phyloP scores from a whole-genome alignment of 2,113 vertebrate species.

The Junco hyemalis region DNA sequence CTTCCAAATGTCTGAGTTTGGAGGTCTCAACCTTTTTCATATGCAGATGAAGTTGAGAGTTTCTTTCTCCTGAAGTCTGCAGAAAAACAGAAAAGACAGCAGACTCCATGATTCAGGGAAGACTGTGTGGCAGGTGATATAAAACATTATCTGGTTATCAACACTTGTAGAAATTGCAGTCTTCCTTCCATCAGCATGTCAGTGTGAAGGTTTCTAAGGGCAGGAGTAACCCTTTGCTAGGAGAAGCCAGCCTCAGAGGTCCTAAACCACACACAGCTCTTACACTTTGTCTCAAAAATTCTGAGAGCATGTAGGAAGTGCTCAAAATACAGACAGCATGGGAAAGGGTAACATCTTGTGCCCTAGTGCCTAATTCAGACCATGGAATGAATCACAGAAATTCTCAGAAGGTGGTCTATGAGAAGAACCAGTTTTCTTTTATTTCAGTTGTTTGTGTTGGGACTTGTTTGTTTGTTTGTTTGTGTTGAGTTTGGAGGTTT shows the following conservation, averaged over 20 bases:
- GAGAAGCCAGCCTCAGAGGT: background rate
- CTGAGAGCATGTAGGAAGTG: background rate
- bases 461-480: background rate
- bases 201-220: background rate
- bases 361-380: background rate
- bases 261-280: background rate
- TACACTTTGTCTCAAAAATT: background rate
- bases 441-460: background rate
- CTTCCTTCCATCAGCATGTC: background rate
- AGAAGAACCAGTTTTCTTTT: background rate
- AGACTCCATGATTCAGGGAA: background rate
- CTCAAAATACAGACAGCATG: fast-evolving
- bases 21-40: conserved; percentile 8
- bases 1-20: conserved; percentile 23
- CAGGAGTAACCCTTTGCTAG: background rate
- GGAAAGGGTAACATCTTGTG: background rate
- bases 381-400: background rate
- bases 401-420: background rate
- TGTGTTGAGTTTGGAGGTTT: background rate
- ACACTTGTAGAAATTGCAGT: background rate
- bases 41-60: background rate
- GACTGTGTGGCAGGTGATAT: background rate
- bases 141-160: background rate
- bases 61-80: background rate
- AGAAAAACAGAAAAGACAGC: background rate